Percentiles rank a stretch among this genome's conserved stretches.
Evolutionary conservation across 2,888 invertebrate species (phyloP).

Genomic region (Strigamia transsilvanica): DNA sequence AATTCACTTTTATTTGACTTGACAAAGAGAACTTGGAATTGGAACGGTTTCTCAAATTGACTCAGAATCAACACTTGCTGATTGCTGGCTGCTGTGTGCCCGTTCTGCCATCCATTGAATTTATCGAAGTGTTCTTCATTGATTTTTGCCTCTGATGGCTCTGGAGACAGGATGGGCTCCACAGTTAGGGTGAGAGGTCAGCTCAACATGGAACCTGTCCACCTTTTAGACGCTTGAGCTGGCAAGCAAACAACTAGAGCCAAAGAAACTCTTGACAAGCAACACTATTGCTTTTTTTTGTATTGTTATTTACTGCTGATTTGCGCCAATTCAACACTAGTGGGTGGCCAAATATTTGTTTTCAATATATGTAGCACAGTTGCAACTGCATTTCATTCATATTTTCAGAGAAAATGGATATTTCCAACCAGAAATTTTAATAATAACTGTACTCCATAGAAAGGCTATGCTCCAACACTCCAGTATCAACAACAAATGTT

Average conservation of each 20-base stretch:
- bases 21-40: not conserved
- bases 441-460: too few relatives aligned
- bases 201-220: conserved; percentile 21
- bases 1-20: conserved; percentile 21
- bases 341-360: not conserved
- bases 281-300: not conserved
- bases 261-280: not conserved
- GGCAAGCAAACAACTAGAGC: not conserved
- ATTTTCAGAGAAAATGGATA: too few relatives aligned
- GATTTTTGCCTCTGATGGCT: conserved; percentile 16
- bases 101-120: conserved; percentile 2
- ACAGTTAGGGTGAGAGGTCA: not conserved
- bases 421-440: too few relatives aligned
- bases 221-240: conserved; percentile 5
- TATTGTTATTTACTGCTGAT: not conserved
- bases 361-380: not conserved
- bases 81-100: conserved; percentile 16
- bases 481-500: too few relatives aligned
- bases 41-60: conserved; percentile 12
- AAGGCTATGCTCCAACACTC: too few relatives aligned
- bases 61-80: conserved; percentile 30
- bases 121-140: conserved; percentile 30
- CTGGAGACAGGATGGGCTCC: conserved; percentile 30
- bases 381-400: too few relatives aligned
- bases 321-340: not conserved